A percentile compares a stretch with the other conserved stretches of the same genome.
phyloP scores from a whole-genome alignment of 1,140 invertebrate genomes.

The Papilio xuthus region DNA sequence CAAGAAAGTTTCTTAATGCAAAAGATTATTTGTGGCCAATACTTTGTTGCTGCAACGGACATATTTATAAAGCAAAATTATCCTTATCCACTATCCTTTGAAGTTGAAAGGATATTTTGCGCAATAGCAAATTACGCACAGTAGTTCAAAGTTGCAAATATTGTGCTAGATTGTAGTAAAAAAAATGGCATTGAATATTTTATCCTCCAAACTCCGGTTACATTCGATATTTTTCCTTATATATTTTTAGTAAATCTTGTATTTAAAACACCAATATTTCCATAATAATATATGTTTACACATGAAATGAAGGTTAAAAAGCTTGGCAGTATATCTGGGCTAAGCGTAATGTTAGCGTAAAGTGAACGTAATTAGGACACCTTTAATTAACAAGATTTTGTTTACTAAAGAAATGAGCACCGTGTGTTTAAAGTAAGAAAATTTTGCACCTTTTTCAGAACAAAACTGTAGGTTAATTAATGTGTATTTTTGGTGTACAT shows the following conservation, averaged over 20 bases:
- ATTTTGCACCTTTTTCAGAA: neutral
- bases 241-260: neutral
- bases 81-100: no score
- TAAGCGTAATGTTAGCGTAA: neutral
- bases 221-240: neutral
- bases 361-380: neutral
- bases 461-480: neutral
- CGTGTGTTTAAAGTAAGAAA: no score
- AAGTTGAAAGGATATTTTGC: no score
- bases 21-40: neutral
- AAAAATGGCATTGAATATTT: neutral
- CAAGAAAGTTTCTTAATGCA: neutral
- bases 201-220: neutral
- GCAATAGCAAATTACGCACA: no score
- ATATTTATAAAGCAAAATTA: neutral
- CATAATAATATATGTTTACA: neutral
- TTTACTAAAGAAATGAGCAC: no score
- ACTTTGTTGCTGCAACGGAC: neutral
- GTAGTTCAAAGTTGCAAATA: no score
- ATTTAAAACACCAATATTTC: neutral
- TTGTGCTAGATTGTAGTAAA: constrained; percentile 3
- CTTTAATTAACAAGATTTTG: neutral
- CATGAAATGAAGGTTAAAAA: no score
- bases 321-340: neutral
- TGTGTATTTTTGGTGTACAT: neutral